A percentile compares a stretch with the other conserved stretches of the same genome.
phyloP scores from a whole-genome alignment of 2,797 vertebrate species.

The Fundulus diaphanus region DNA sequence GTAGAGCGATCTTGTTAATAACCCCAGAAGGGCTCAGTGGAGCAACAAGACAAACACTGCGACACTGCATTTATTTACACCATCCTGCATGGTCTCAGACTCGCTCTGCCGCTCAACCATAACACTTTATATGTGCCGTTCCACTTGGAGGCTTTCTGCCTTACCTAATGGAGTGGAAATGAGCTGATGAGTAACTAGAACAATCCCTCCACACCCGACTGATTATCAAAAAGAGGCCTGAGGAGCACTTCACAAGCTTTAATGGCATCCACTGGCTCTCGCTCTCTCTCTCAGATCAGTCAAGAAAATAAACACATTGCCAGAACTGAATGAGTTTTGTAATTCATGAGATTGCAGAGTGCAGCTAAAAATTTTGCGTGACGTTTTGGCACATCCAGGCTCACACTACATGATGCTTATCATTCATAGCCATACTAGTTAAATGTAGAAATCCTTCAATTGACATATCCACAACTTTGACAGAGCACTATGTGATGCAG shows the following conservation, averaged over 20 bases:
- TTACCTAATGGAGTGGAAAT: conserved; percentile 18
- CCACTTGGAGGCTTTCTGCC: not conserved
- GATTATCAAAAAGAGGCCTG: conserved; percentile 20
- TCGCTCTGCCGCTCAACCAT: not conserved
- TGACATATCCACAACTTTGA: too few relatives aligned
- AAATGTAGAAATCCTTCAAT: too few relatives aligned
- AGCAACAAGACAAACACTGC: not conserved
- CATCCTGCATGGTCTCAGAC: not conserved
- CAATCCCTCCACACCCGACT: conserved; percentile 25
- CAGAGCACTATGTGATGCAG: too few relatives aligned
- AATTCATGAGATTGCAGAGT: not conserved
- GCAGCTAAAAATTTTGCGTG: not conserved
- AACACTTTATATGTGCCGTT: not conserved
- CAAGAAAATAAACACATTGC: not conserved
- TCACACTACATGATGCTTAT: too few relatives aligned
- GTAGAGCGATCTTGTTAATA: conserved; percentile 5
- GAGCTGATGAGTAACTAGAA: conserved; percentile 29
- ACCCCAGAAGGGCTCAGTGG: not conserved
- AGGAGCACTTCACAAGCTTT: not conserved
- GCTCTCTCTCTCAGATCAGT: conserved; percentile 6
- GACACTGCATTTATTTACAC: conserved; percentile 1
- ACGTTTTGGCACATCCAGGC: too few relatives aligned
- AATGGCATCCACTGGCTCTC: not conserved
- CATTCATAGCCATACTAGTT: too few relatives aligned
- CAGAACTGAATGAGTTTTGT: not conserved